These are phyloP conservation scores for Gymnodraco acuticeps DNA, from an alignment of 2,797 vertebrate genomes.

Conservation along the genomic window DNA sequence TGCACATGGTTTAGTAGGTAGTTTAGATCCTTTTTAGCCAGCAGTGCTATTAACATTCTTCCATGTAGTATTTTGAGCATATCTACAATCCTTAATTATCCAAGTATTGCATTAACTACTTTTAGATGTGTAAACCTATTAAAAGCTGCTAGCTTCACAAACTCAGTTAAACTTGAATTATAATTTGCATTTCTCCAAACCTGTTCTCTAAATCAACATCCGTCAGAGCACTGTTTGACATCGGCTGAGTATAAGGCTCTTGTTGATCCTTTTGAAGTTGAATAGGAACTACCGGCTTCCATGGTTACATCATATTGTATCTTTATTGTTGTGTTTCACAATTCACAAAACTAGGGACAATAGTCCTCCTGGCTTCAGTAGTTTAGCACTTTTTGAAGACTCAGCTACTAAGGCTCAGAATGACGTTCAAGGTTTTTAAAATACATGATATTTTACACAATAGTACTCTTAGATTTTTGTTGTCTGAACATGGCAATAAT, in stretches of 20 bases:
- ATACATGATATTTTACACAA: neutral
- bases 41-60: neutral
- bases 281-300: neutral
- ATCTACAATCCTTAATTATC: neutral
- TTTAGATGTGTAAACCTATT: neutral
- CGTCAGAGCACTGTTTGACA: neutral
- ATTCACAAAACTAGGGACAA: neutral
- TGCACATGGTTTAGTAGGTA: neutral
- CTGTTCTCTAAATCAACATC: neutral
- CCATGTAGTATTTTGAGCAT: neutral
- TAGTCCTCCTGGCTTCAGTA: neutral
- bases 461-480: neutral
- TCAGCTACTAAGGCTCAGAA: neutral
- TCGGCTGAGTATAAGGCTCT: neutral
- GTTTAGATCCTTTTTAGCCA: neutral
- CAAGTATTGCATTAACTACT: neutral
- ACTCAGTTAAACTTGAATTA: neutral
- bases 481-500: neutral
- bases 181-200: conserved; percentile 9
- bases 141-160: neutral
- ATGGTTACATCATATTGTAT: neutral
- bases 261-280: neutral
- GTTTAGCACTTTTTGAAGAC: neutral
- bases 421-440: neutral
- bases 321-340: conserved; percentile 22